Evolutionary conservation across 2,797 vertebrate species (phyloP).

Genomic region (Pteropus rufus): DNA sequence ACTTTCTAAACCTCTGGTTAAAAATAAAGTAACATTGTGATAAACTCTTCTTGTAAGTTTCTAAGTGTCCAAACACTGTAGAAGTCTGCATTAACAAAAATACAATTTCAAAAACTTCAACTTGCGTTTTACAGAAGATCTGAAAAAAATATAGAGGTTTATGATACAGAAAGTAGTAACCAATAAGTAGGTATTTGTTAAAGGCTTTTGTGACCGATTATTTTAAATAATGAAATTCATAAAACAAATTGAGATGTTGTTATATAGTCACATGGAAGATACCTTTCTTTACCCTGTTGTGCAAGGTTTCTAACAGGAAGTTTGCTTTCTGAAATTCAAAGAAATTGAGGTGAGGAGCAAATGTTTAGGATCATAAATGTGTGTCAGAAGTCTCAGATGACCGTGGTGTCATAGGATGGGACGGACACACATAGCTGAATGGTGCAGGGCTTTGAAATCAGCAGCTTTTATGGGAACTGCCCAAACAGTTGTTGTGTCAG

Average conservation of each 20-base stretch:
- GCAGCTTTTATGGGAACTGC: slow-evolving; percentile 79
- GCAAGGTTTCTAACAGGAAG: slow-evolving; percentile 60
- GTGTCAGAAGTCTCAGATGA: slow-evolving; percentile 84
- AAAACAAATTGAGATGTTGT: not conserved
- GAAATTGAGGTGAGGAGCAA: slow-evolving; percentile 80
- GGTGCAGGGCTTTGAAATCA: slow-evolving; percentile 87
- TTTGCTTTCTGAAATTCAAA: slow-evolving; percentile 76
- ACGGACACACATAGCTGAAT: slow-evolving; percentile 78
- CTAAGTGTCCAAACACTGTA: not conserved
- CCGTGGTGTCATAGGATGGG: slow-evolving; percentile 70
- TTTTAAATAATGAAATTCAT: not conserved
- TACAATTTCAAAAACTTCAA: not conserved
- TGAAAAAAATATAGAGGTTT: not conserved
- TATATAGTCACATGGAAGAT: not conserved
- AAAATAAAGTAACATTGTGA: slow-evolving; percentile 9
- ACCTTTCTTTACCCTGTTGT: not conserved
- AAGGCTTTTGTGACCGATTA: not conserved
- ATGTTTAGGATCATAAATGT: slow-evolving; percentile 81
- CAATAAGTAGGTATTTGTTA: not conserved
- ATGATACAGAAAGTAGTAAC: not conserved
- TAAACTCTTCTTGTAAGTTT: not conserved
- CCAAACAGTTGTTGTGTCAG: slow-evolving; percentile 90
- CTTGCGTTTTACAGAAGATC: not conserved
- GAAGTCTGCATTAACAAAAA: not conserved
- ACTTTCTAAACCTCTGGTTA: slow-evolving; percentile 20